Evolutionary conservation across 2,888 invertebrate species (phyloP).

Genomic region (Xylota segnis): DNA sequence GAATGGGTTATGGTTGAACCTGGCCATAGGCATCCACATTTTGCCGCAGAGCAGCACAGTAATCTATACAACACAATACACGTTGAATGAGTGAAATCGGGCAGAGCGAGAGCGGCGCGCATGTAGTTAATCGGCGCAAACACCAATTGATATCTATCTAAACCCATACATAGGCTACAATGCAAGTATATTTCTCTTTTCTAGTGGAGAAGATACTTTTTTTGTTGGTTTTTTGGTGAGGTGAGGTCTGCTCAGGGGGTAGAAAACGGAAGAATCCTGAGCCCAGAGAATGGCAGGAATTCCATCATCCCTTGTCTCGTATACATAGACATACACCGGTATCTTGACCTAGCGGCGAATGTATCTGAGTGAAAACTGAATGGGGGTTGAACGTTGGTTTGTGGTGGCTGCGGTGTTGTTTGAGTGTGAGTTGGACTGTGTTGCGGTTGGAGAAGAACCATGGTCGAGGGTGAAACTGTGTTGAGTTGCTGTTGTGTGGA

Average conservation of each 20-base stretch:
- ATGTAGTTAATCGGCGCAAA: constrained; percentile 34
- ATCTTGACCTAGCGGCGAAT: constrained; percentile 66
- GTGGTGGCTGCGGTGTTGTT: constrained; percentile 14
- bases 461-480: background rate
- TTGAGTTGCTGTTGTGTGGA: background rate
- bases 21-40: constrained; percentile 52
- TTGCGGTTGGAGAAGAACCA: background rate
- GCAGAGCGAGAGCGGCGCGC: constrained; percentile 33
- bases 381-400: constrained; percentile 49
- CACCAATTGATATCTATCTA: constrained; percentile 42
- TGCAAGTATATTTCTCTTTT: constrained; percentile 40
- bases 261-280: constrained; percentile 39
- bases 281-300: constrained; percentile 46
- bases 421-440: background rate
- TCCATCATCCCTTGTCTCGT: constrained; percentile 64
- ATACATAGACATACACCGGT: constrained; percentile 53
- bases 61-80: background rate
- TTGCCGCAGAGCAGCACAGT: constrained; percentile 53
- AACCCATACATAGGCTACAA: constrained; percentile 49
- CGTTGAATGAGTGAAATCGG: constrained; percentile 40
- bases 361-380: constrained; percentile 9
- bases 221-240: constrained; percentile 34
- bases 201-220: constrained; percentile 47
- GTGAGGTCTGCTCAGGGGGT: no score
- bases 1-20: constrained; percentile 64